Conservation (phyloP, 30 jellyfish, hydroid and myxozoan genomes). For the Morbakka virulenta region DNA sequence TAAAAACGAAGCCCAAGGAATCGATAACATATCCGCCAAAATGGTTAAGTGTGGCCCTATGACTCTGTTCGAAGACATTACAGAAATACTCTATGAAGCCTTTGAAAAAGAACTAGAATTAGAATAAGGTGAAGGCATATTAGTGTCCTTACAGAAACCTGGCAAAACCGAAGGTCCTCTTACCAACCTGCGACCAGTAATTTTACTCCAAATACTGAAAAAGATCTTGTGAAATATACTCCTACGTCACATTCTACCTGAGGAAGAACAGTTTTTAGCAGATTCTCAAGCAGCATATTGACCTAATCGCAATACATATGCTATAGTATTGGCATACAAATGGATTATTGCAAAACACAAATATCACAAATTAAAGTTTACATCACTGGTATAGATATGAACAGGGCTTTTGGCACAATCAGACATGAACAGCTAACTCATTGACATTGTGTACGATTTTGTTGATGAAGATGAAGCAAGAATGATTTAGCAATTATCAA, state of each 20-base stretch:
- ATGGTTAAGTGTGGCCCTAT: slow-evolving; percentile 48
- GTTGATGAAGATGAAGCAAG: slow-evolving; percentile 48
- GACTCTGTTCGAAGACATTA: slow-evolving; percentile 19
- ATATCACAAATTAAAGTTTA: too few species aligned
- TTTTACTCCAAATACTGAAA: slow-evolving; percentile 37
- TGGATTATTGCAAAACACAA: slow-evolving; percentile 47
- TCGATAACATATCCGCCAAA: slow-evolving; percentile 16
- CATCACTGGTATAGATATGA: too few species aligned
- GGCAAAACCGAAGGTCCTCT: slow-evolving; percentile 58
- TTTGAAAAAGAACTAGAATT: slow-evolving; percentile 29
- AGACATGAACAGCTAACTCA: slow-evolving; percentile 35
- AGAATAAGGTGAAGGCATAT: slow-evolving; percentile 39
- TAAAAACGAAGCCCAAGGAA: slow-evolving; percentile 24
- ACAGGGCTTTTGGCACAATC: slow-evolving; percentile 44
- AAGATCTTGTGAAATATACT: slow-evolving; percentile 47
- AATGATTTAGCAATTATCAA: slow-evolving; percentile 23
- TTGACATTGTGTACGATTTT: slow-evolving; percentile 17
- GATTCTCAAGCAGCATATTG: slow-evolving; percentile 54
- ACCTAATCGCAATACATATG: slow-evolving; percentile 55
- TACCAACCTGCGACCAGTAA: slow-evolving; percentile 58
- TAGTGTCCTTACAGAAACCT: slow-evolving; percentile 50
- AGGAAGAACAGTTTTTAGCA: too few species aligned
- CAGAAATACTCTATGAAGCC: slow-evolving; percentile 23
- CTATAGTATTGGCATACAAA: slow-evolving; percentile 55
- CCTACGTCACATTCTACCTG: slow-evolving; percentile 21